phyloP scores from a whole-genome alignment of 2,888 invertebrate genomes.

The Chymomyza amoena region DNA sequence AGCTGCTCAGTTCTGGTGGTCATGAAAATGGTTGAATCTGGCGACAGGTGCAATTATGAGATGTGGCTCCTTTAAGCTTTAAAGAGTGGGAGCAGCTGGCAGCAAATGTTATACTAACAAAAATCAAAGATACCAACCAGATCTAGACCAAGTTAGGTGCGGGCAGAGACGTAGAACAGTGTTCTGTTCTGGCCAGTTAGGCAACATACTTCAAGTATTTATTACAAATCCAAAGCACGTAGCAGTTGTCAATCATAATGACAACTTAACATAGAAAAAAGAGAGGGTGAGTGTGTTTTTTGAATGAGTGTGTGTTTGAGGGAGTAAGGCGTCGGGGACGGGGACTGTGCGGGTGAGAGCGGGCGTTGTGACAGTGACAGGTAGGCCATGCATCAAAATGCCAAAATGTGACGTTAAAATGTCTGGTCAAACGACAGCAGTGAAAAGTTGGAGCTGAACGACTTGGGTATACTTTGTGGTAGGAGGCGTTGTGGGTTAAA shows the following conservation, averaged over 20 bases:
- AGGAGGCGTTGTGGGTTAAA: background rate
- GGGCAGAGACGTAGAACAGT: background rate
- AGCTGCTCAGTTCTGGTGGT: background rate
- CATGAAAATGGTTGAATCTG: constrained; percentile 8
- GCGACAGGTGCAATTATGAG: constrained; percentile 69
- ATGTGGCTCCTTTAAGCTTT: constrained; percentile 4
- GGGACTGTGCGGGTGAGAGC: background rate
- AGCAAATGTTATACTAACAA: background rate
- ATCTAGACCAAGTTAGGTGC: background rate
- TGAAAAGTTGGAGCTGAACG: constrained; percentile 7
- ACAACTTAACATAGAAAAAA: constrained; percentile 49
- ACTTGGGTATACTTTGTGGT: background rate
- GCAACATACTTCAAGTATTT: background rate
- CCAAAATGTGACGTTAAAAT: constrained; percentile 21
- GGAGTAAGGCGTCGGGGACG: no score
- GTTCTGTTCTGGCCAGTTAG: background rate
- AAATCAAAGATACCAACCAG: no score
- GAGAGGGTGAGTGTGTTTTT: background rate
- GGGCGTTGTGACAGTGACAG: background rate
- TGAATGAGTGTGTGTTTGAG: background rate
- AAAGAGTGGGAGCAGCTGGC: background rate
- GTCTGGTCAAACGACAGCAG: constrained; percentile 4
- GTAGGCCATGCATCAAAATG: constrained; percentile 29
- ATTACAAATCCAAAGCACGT: constrained; percentile 60
- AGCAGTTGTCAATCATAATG: constrained; percentile 71